phyloP scores from a whole-genome alignment of 2,113 vertebrate species.

The Emberiza fucata region DNA sequence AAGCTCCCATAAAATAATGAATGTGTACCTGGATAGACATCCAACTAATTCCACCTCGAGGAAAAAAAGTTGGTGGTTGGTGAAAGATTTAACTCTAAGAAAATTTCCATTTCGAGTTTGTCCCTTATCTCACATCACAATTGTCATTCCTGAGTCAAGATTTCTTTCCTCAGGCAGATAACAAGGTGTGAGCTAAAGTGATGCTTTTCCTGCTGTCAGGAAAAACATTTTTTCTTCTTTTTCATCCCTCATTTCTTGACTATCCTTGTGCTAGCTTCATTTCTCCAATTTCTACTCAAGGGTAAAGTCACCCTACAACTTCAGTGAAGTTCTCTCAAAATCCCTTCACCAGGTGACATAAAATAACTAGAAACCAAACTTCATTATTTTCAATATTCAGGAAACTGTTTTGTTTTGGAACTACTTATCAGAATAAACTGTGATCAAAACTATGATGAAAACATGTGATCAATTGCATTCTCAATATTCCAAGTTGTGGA shows the following conservation, averaged over 20 bases:
- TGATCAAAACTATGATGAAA: background rate
- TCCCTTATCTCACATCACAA: background rate
- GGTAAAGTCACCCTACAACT: background rate
- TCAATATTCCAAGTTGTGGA: background rate
- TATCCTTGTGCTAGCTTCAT: background rate
- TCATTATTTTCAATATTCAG: background rate
- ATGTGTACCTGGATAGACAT: background rate
- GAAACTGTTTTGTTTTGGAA: background rate
- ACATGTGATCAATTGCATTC: background rate
- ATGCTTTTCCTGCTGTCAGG: background rate
- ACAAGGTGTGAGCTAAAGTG: background rate
- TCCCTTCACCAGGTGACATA: background rate
- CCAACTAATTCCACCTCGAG: background rate
- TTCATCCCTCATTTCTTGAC: background rate
- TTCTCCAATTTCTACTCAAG: background rate
- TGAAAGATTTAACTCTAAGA: background rate
- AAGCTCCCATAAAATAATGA: background rate
- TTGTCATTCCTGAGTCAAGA: background rate
- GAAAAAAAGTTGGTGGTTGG: background rate
- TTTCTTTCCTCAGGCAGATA: background rate
- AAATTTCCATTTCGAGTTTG: background rate
- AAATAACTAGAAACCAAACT: background rate
- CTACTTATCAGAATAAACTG: background rate
- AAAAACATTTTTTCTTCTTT: background rate
- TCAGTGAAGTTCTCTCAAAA: background rate